These are phyloP conservation scores for Acanthosepion esculentum DNA, from an alignment of 2,888 invertebrate species.

Conservation along the genomic window DNA sequence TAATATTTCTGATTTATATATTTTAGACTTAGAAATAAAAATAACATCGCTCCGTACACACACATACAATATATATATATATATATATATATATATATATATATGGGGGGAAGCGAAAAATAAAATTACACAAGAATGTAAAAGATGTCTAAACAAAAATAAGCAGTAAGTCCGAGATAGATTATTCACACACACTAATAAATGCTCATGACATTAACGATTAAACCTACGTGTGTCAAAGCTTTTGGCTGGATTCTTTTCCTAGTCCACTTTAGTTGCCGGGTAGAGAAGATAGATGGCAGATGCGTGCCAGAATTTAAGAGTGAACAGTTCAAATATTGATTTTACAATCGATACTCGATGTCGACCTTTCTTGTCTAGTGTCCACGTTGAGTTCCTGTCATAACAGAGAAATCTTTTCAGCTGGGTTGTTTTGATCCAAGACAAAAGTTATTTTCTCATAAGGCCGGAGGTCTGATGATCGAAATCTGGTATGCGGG, in stretches of 20 bases:
- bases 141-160: not conserved
- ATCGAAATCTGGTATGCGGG: constrained; percentile 33
- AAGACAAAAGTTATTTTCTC: constrained; percentile 13
- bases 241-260: not conserved
- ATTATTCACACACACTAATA: not conserved
- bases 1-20: too few species aligned
- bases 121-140: not conserved
- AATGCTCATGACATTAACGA: not conserved
- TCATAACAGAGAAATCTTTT: constrained; percentile 33
- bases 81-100: too few species aligned
- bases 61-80: too few species aligned
- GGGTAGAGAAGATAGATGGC: not conserved
- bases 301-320: not conserved
- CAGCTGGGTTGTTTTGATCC: constrained; percentile 21
- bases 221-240: not conserved
- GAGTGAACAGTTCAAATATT: constrained; percentile 4
- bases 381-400: constrained; percentile 15
- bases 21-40: too few species aligned
- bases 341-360: not conserved
- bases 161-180: not conserved
- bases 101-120: not conserved
- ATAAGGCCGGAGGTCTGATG: not conserved
- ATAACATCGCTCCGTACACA: too few species aligned
- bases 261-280: not conserved
- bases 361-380: constrained; percentile 13